A percentile compares a stretch with the other conserved stretches of the same genome.
phyloP scores from a whole-genome alignment of 2,113 vertebrate genomes.

The Sigmodon hispidus region DNA sequence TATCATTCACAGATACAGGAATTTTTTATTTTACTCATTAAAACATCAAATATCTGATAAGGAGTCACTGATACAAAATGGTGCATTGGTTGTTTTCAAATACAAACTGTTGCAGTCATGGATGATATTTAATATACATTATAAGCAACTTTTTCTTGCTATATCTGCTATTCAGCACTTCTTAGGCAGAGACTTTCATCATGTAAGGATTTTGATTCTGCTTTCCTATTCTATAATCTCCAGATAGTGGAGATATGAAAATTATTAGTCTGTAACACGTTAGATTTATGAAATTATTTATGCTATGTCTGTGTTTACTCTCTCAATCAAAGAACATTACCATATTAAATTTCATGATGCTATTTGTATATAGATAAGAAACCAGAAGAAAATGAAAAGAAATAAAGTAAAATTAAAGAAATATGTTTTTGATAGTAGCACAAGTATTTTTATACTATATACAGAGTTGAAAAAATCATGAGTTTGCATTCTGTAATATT shows the following conservation, averaged over 20 bases:
- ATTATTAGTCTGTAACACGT: background rate
- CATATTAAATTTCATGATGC: background rate
- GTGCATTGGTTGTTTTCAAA: background rate
- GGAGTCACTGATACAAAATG: background rate
- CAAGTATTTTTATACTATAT: background rate
- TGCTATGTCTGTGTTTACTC: background rate
- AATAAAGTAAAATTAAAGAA: background rate
- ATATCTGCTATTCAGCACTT: background rate
- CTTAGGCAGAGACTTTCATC: background rate
- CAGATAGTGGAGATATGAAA: background rate
- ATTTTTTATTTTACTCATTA: background rate
- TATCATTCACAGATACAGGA: background rate
- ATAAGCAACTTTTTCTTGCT: background rate
- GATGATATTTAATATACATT: background rate
- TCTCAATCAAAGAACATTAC: background rate
- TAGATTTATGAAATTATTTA: slow-evolving; percentile 1
- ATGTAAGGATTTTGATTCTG: background rate
- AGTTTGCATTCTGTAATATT: background rate
- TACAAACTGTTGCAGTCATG: background rate
- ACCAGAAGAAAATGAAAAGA: background rate
- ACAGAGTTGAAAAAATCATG: background rate
- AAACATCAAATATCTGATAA: background rate
- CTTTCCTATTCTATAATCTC: background rate
- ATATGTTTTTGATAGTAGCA: background rate
- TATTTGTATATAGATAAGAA: background rate